phyloP scores from a whole-genome alignment of 2,113 vertebrate species.

The Podarcis cretensis region DNA sequence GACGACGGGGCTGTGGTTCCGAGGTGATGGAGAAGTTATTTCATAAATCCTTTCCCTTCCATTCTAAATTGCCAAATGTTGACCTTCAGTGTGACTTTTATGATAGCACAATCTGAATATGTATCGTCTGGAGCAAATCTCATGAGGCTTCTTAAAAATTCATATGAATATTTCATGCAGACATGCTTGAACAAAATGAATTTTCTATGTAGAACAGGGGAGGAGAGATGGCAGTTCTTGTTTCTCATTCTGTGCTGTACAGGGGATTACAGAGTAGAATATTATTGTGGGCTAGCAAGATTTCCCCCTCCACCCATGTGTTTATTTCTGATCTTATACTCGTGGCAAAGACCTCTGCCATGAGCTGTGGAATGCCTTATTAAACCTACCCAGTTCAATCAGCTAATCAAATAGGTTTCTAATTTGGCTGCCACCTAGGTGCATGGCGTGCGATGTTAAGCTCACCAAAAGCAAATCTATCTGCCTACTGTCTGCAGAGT shows the following conservation, averaged over 20 bases:
- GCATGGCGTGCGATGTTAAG: neutral
- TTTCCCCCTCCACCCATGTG: neutral
- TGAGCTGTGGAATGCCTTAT: neutral
- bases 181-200: constrained; percentile 16
- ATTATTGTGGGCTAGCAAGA: neutral
- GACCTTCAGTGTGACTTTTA: constrained; percentile 17
- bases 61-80: constrained; percentile 10
- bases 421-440: neutral
- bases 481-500: neutral
- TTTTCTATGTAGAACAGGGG: constrained; percentile 14
- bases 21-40: neutral
- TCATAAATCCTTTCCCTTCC: neutral
- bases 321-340: neutral
- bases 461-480: neutral
- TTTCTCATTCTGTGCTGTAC: neutral
- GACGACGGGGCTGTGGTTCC: neutral
- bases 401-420: neutral
- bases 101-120: constrained; percentile 2
- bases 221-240: neutral
- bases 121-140: constrained; percentile 19
- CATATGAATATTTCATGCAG: constrained; percentile 30
- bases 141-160: constrained; percentile 8
- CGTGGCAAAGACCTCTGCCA: neutral
- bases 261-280: neutral
- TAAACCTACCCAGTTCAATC: neutral